phyloP scores from a whole-genome alignment of 1,140 invertebrate genomes.

The Pseudomyrmex cubaensis region DNA sequence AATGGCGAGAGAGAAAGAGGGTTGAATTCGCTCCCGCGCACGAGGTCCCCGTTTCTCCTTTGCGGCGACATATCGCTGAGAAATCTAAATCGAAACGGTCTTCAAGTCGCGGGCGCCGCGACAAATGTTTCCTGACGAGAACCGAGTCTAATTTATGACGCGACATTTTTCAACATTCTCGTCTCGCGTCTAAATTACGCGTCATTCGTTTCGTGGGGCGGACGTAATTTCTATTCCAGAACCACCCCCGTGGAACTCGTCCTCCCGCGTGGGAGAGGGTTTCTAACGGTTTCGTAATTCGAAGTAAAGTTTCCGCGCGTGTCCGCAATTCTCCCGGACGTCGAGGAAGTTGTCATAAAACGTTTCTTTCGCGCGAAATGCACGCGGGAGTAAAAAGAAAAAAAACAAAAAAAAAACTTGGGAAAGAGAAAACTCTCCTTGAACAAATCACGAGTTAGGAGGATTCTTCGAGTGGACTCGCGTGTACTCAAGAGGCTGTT shows the following conservation, averaged over 20 bases:
- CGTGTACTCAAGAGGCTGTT: constrained; percentile 23
- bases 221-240: constrained; percentile 16
- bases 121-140: constrained; percentile 64
- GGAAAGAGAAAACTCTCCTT: neutral
- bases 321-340: too few species aligned
- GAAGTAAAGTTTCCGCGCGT: too few species aligned
- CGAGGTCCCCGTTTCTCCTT: neutral
- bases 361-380: neutral
- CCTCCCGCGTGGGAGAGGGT: too few species aligned
- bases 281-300: too few species aligned
- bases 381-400: neutral
- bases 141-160: constrained; percentile 60
- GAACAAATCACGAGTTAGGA: constrained; percentile 39
- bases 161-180: constrained; percentile 45
- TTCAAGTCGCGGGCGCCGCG: constrained; percentile 48
- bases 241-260: neutral
- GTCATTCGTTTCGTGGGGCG: constrained; percentile 39
- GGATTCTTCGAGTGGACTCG: constrained; percentile 14
- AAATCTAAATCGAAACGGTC: constrained; percentile 72
- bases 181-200: constrained; percentile 28
- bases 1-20: neutral
- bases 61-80: constrained; percentile 50
- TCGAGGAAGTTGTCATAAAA: constrained; percentile 6
- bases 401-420: constrained; percentile 36
- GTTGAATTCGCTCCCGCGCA: constrained; percentile 42